Evolutionary conservation across 1,140 invertebrate species (phyloP).

Genomic region (Sweltsa coloradensis): DNA sequence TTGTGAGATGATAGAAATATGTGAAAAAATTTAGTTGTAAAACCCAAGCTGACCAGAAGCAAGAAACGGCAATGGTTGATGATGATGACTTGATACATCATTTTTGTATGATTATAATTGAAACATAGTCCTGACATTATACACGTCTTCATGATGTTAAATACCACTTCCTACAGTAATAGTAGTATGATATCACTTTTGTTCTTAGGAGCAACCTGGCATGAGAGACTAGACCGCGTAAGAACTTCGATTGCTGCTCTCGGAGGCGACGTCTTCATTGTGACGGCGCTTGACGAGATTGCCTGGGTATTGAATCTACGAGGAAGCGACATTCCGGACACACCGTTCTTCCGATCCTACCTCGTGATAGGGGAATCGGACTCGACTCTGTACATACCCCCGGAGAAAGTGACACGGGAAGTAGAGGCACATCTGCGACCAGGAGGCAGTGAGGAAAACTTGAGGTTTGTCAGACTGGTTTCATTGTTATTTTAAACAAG

Average conservation of each 20-base stretch:
- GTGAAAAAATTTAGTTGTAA: too few species aligned
- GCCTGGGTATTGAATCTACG: conserved; percentile 59
- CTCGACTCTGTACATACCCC: conserved; percentile 27
- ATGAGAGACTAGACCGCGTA: conserved; percentile 34
- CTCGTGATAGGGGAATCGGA: conserved; percentile 34
- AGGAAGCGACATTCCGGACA: conserved; percentile 51
- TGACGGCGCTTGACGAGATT: conserved; percentile 49
- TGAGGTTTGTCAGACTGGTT: too few species aligned
- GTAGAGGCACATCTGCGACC: conserved; percentile 24
- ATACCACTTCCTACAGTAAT: too few species aligned
- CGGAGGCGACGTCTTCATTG: conserved; percentile 33
- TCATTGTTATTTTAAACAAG: too few species aligned
- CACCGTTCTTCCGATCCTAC: conserved; percentile 53
- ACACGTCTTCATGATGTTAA: too few species aligned
- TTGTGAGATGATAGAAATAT: too few species aligned
- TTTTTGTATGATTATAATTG: too few species aligned
- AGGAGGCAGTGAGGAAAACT: conserved; percentile 14
- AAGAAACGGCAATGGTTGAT: too few species aligned
- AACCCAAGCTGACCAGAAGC: too few species aligned
- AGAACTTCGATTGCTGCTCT: conserved; percentile 33
- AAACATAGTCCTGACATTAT: too few species aligned
- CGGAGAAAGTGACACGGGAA: conserved; percentile 25
- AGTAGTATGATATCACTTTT: background rate
- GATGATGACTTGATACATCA: too few species aligned
- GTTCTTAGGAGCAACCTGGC: conserved; percentile 28